Base-by-base conservation (phyloP, 2,888 invertebrate species). In the Allophyes oxyacanthae region DNA sequence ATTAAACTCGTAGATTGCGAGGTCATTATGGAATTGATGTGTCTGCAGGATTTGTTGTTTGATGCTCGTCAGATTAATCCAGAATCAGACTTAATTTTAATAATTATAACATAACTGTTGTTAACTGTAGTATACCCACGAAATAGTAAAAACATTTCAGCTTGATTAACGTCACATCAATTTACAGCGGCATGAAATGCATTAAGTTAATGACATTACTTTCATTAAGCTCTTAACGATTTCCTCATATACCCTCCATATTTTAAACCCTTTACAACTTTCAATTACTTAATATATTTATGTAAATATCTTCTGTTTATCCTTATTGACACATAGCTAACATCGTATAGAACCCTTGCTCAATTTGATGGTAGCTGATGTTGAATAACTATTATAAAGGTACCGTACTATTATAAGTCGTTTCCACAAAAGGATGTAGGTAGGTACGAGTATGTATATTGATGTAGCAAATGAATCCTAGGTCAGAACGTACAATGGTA, bases 191-290 rank as follows among this genome's bases (percentile, higher is more conserved):
- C 32, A 13, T 25, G 34, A 37, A 50, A 52, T 56, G 33, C 60
- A 70, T 70, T 72, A 66, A 34, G 14, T 20, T 61, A 64, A 74
- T 63, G 45, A 46, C 11, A 50, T 59, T 55, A 58, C 38, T 57
- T 51, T 42, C 14, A 55, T 53, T 49, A 41, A 40, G 30, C 36
- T 7, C 30, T 11, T 28, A 20, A 45, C 6, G 15, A 13, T 44
- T 36, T 1, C 14, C 10, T 10, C 14, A 25, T 14, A 33, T 5
- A 36, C 14, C 25, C 26, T 6, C 11, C 25, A 15, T 48, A 44
- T 56, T 67, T 34, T 36, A 49, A 45, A n/a, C n/a, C n/a, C 14
- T 7, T 11, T 3, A 7, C n/a, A 33, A 36, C 6, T 43, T 30
- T 46, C 43, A 34, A 65, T 65, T 9, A 57, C 15, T 34, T 43